A percentile compares a stretch with the other conserved stretches of the same genome.
These are phyloP conservation scores for Mormyrops boulengeri DNA, from an alignment of 2,797 vertebrate genomes.

Conservation along the genomic window DNA sequence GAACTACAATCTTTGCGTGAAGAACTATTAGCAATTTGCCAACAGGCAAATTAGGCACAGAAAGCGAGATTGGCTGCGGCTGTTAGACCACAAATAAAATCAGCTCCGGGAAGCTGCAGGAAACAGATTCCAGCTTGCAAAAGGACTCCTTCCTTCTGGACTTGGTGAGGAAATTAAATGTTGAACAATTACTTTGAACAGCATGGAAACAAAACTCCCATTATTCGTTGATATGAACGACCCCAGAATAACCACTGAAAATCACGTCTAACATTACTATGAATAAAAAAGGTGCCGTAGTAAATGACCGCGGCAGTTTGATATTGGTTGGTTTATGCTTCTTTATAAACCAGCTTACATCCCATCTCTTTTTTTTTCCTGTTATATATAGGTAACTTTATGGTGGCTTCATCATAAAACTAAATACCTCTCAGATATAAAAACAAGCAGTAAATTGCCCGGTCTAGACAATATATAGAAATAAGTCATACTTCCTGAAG, in stretches of 20 bases:
- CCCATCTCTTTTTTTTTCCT: background rate
- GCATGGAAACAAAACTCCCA: background rate
- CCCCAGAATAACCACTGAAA: background rate
- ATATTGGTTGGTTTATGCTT: background rate
- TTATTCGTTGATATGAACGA: background rate
- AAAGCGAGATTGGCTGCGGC: background rate
- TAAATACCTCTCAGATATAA: background rate
- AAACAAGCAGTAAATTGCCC: background rate
- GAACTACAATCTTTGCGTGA: background rate
- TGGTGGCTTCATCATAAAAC: background rate
- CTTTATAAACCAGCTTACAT: background rate
- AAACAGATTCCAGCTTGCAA: background rate
- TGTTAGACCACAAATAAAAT: background rate
- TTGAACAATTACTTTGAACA: background rate
- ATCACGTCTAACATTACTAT: background rate
- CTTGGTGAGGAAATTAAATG: background rate
- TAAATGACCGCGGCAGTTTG: background rate
- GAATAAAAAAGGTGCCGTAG: background rate
- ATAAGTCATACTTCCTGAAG: background rate
- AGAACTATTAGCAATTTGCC: background rate
- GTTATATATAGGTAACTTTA: background rate
- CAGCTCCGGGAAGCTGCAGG: background rate
- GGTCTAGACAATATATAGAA: background rate
- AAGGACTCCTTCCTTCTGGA: background rate
- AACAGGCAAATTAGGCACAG: background rate